Evolutionary conservation across 2,888 invertebrate genomes (phyloP).

Genomic region (Pheosia gnoma): DNA sequence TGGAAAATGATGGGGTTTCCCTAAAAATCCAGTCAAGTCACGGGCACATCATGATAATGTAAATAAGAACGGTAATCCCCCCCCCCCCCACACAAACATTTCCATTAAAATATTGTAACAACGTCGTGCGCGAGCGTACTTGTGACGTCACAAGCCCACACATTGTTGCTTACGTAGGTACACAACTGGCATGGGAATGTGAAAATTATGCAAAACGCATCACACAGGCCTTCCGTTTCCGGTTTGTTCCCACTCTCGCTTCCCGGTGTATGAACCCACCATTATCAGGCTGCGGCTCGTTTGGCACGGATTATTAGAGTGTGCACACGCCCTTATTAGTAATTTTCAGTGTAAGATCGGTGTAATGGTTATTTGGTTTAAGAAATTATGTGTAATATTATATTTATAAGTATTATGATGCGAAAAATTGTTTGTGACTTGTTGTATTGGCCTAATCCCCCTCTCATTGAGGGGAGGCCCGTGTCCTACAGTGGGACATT

Average conservation of each 20-base stretch:
- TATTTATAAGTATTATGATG: neutral
- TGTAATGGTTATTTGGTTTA: constrained; percentile 13
- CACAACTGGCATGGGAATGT: constrained; percentile 58
- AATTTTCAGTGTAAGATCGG: neutral
- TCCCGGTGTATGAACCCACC: constrained; percentile 14
- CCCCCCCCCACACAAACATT: neutral
- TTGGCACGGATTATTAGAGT: constrained; percentile 5
- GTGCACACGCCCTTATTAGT: constrained; percentile 5
- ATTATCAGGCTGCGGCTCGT: constrained; percentile 1
- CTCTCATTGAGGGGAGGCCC: too few relatives aligned
- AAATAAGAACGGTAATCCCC: too few relatives aligned
- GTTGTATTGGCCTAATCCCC: too few relatives aligned
- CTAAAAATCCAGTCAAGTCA: too few relatives aligned
- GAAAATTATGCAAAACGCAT: constrained; percentile 64
- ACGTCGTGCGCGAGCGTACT: neutral
- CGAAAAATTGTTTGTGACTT: too few relatives aligned
- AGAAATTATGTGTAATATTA: neutral
- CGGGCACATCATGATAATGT: too few relatives aligned
- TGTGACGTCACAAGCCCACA: neutral
- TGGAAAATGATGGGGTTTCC: too few relatives aligned
- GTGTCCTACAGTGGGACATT: too few relatives aligned
- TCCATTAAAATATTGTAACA: neutral
- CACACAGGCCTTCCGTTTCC: constrained; percentile 51
- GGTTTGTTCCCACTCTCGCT: constrained; percentile 36
- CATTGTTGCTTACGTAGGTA: constrained; percentile 21